Evolutionary conservation across 2,797 vertebrate species (phyloP), one percentile per base, ranked within the genome.

Genomic region (Picus viridis): DNA sequence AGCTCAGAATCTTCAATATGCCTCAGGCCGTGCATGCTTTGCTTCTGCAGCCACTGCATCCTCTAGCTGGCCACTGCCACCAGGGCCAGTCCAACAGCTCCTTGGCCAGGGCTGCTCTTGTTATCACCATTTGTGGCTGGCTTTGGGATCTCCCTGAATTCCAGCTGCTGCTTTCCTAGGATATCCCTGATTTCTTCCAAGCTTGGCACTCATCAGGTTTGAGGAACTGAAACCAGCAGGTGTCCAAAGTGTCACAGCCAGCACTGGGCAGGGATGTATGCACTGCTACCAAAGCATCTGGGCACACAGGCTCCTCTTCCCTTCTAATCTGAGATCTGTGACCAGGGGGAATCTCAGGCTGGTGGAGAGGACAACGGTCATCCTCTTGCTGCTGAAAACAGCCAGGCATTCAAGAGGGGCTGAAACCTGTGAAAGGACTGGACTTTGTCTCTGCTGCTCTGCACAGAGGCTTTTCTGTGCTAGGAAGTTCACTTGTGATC

Each of bases 141-240:
- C 20, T 96, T 90, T 5, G 24, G 67, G 57, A 86, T 84, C 39
- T 88, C 67, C 26, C 70, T 92, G 90, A 96, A 79, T 43, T 89
- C 75, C 73, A 96, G 77, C 57, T 93, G 86, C 53, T 79, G 86
- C 59, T 96, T 89, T 75, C 74, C 47, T 32, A 87, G 90, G 49
- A 76, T 36, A 79, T 92, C 76, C 39, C 24, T 88, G 32, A 65
- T 61, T 90, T 90, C 68, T 72, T 95, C 89, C 47, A 70, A 80
- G 57, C 61, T 83, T 68, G 80, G 79, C 36, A 79, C 24, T 90
- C 61, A 58, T 92, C 82, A 61, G 27, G 62, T 1, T 5, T 18
- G 22, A 93, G 74, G 34, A 93, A 49, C 4, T 5, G 11, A 56
- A 94, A 83, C 45, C 62, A 91, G 47, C 59, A 91, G 32, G 68